Conservation (phyloP, 2,888 invertebrate species). For the Stomorhina lunata region DNA sequence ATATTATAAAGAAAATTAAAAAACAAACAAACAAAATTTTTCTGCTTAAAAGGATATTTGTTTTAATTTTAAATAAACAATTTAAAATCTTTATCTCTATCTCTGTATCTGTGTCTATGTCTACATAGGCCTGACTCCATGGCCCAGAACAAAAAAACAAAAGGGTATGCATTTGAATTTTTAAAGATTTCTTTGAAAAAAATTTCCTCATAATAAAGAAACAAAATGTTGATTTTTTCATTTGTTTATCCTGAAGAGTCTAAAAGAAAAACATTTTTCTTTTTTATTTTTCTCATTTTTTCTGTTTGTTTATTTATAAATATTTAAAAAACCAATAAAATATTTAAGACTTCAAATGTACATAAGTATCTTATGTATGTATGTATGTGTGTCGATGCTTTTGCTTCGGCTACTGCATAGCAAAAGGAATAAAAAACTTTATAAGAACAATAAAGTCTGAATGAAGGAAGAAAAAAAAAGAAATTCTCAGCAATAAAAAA, state of each 20-base stretch:
- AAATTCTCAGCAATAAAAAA: conserved; percentile 24
- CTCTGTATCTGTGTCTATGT: neutral
- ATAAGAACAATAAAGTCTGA: neutral
- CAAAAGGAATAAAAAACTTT: neutral
- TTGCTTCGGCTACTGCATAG: neutral
- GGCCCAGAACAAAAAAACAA: too few species aligned
- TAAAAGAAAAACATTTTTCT: neutral
- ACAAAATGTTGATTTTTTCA: too few species aligned
- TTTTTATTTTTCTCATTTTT: conserved; percentile 6
- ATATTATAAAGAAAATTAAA: neutral
- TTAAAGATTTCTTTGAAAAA: neutral
- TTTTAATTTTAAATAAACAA: neutral
- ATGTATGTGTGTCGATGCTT: neutral
- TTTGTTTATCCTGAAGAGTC: neutral
- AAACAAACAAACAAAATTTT: neutral
- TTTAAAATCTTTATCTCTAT: neutral
- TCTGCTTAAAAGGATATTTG: neutral
- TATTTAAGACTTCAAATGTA: conserved; percentile 55
- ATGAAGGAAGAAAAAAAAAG: conserved; percentile 10
- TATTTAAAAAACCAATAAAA: conserved; percentile 59
- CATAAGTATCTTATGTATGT: too few species aligned
- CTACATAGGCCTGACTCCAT: neutral
- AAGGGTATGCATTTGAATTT: neutral
- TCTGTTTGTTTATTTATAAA: conserved; percentile 34
- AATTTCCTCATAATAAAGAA: too few species aligned